Conservation (phyloP, 2,888 invertebrate genomes). For the Psococerastis gibbosa region DNA sequence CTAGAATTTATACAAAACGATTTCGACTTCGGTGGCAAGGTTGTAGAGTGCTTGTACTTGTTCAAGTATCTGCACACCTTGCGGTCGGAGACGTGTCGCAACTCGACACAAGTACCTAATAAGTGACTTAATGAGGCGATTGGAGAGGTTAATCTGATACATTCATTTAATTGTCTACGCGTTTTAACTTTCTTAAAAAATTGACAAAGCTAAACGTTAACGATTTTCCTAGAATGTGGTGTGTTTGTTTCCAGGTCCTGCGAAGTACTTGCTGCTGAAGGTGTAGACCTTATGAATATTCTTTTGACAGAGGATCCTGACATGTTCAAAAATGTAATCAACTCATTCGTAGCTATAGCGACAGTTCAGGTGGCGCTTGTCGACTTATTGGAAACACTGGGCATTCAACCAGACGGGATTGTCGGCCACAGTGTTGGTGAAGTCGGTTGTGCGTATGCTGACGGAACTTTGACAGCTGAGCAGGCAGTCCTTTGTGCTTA, state of each 20-base stretch:
- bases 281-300: conserved; percentile 64
- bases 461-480: conserved; percentile 78
- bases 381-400: conserved; percentile 56
- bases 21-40: no score
- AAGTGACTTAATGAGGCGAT: no score
- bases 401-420: conserved; percentile 80
- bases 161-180: no score
- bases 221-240: no score
- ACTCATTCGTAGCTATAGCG: conserved; percentile 86
- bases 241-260: conserved; percentile 37
- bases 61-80: no score
- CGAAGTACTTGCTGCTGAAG: conserved; percentile 55
- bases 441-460: conserved; percentile 39
- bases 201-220: no score
- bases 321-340: conserved; percentile 67
- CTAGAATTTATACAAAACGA: no score
- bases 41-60: no score
- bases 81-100: no score
- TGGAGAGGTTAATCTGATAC: no score
- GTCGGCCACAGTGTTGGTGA: conserved; percentile 89
- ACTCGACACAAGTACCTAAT: no score
- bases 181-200: no score
- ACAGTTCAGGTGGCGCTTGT: conserved; percentile 93
- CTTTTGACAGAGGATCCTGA: conserved; percentile 55
- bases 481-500: conserved; percentile 89